Evolutionary conservation across 2,888 invertebrate genomes (phyloP), one percentile per base, ranked within the genome.

Genomic region (Chrysomela aeneicollis): DNA sequence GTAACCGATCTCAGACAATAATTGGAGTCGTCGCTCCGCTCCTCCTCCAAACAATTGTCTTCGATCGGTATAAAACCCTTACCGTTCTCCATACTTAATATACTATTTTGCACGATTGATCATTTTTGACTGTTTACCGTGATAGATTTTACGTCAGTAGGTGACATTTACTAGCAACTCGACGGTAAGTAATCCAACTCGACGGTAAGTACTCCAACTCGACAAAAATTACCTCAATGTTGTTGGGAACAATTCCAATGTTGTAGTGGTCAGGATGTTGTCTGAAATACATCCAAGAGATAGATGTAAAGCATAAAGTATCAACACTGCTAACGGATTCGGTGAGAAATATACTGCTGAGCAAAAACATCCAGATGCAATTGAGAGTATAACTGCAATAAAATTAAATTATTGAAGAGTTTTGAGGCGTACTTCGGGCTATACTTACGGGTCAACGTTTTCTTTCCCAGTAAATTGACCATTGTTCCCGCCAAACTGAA

Each of bases 191-290:
- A n/a, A n/a, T n/a, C n/a, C n/a, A n/a, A n/a, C n/a, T n/a, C n/a
- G n/a, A n/a, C n/a, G n/a, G n/a, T n/a, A n/a, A n/a, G n/a, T n/a
- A n/a, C n/a, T n/a, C n/a, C n/a, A n/a, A n/a, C n/a, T n/a, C n/a
- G n/a, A n/a, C 37, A 35, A 22, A 55, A 47, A 52, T 60, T 77
- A 89, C 90, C 90, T 86, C 22, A 90, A 80, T 1, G 87, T 85
- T 0, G 90, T 90, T 1, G 90, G 90, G 66, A 90, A 90, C 50
- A 90, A 76, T 61, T 89, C 87, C 0, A 90, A 88, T 64, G 89
- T 82, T 73, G 90, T 84, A 78, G 89, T 86, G 67, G 89, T 80
- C 67, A 90, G 77, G 61, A 91, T 78, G 73, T 90, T 90, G 69
- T 87, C 79, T 71, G 85, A 76, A 70, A 91, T 81, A 64, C 89